Evolutionary conservation across 2,888 invertebrate genomes (phyloP).

Genomic region (Drosophila tanythrix): DNA sequence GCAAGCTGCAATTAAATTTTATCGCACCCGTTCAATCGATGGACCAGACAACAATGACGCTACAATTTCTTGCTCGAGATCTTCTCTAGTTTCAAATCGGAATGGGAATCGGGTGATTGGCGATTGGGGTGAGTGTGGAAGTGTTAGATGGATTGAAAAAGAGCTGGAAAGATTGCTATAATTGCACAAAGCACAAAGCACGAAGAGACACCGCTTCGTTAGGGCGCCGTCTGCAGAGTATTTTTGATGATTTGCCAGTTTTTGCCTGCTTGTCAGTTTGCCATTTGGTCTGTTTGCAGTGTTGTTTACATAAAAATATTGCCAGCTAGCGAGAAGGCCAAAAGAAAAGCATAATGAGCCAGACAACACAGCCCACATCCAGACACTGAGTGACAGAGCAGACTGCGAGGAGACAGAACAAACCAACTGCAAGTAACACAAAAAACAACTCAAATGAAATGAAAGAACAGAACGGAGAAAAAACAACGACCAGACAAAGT

Average conservation of each 20-base stretch:
- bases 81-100: slow-evolving; percentile 14
- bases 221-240: slow-evolving; percentile 35
- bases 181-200: slow-evolving; percentile 71
- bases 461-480: slow-evolving; percentile 3
- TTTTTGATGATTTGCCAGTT: slow-evolving; percentile 64
- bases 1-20: slow-evolving; percentile 51
- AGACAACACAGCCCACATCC: slow-evolving; percentile 52
- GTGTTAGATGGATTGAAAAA: not conserved
- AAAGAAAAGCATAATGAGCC: slow-evolving; percentile 69
- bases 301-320: slow-evolving; percentile 76
- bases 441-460: slow-evolving; percentile 7
- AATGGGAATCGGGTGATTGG: not conserved
- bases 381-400: slow-evolving; percentile 45
- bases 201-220: slow-evolving; percentile 59
- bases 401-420: slow-evolving; percentile 41
- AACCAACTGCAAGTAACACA: slow-evolving; percentile 22
- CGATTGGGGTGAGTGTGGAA: not conserved
- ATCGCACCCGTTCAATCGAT: slow-evolving; percentile 37
- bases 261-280: slow-evolving; percentile 36
- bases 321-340: slow-evolving; percentile 40
- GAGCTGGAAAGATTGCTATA: slow-evolving; percentile 33
- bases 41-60: slow-evolving; percentile 48
- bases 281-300: slow-evolving; percentile 43
- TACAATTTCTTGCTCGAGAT: slow-evolving; percentile 18
- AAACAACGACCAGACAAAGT: slow-evolving; percentile 70